Percentiles rank a stretch among this genome's conserved stretches.
These are phyloP conservation scores for Antechinus flavipes DNA, from an alignment of 2,113 vertebrate species.

Conservation along the genomic window DNA sequence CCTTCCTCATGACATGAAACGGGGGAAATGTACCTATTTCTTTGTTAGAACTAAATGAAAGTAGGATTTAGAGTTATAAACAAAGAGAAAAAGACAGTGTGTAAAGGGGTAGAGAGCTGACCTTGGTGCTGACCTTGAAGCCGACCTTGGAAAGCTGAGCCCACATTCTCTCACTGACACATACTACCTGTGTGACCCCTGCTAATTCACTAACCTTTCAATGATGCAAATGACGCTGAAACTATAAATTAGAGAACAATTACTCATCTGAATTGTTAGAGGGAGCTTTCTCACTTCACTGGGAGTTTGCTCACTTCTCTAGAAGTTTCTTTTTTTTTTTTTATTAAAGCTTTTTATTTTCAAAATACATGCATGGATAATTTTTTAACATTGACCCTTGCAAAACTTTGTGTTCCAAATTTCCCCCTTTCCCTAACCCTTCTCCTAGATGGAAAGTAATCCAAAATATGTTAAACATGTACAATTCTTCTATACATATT, in stretches of 20 bases:
- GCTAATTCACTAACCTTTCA: background rate
- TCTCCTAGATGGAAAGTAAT: too few relatives aligned
- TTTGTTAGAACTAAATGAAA: background rate
- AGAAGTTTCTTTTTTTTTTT: too few relatives aligned
- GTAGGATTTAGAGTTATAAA: background rate
- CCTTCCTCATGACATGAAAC: background rate
- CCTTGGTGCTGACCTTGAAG: background rate
- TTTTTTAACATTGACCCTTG: too few relatives aligned
- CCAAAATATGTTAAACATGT: too few relatives aligned
- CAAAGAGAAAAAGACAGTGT: background rate
- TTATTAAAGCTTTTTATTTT: too few relatives aligned
- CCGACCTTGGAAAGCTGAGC: background rate
- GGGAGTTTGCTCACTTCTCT: too few relatives aligned
- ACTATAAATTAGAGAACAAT: background rate
- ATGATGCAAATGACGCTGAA: background rate
- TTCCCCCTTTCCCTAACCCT: too few relatives aligned
- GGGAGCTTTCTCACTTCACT: background rate
- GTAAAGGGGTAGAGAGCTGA: background rate
- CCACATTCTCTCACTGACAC: background rate
- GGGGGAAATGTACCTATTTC: background rate
- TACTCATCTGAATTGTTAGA: background rate
- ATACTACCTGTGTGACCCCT: background rate
- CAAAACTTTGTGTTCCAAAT: too few relatives aligned
- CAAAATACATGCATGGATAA: too few relatives aligned
- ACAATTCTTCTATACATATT: too few relatives aligned